Conservation (phyloP, 1,140 invertebrate genomes). For the Amyelois transitella region DNA sequence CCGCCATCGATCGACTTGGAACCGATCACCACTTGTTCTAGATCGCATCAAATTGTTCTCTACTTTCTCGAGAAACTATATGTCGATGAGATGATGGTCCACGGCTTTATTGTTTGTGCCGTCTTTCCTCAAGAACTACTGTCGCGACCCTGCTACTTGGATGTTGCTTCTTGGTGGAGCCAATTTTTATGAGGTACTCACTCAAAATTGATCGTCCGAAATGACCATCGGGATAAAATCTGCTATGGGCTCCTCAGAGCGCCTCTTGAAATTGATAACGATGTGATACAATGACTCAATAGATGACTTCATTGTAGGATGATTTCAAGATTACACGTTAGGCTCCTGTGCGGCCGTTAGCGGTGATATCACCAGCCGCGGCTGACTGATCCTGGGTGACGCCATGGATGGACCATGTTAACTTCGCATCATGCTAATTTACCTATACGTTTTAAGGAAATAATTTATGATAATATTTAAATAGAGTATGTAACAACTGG, state of each 20-base stretch:
- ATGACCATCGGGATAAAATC: too few species aligned
- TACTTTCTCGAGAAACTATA: not conserved
- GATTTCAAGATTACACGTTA: not conserved
- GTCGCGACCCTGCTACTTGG: not conserved
- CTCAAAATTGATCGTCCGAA: too few species aligned
- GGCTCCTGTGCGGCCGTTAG: not conserved
- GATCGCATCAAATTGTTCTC: not conserved
- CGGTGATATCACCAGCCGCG: not conserved
- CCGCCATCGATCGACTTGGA: constrained; percentile 22
- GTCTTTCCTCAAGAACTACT: not conserved
- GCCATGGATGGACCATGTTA: too few species aligned
- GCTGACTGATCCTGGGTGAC: not conserved
- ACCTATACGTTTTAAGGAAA: not conserved
- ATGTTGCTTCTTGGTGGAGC: not conserved
- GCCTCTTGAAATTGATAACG: not conserved
- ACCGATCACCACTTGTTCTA: constrained; percentile 9
- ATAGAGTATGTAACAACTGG: not conserved
- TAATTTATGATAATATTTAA: not conserved
- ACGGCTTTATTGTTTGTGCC: not conserved
- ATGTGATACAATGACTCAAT: not conserved
- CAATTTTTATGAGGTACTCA: not conserved
- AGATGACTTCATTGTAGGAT: not conserved
- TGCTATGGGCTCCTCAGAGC: too few species aligned
- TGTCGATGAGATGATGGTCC: not conserved
- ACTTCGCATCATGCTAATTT: not conserved